These are phyloP conservation scores for Dinoponera quadriceps DNA, from an alignment of 1,140 invertebrate species.

Conservation along the genomic window DNA sequence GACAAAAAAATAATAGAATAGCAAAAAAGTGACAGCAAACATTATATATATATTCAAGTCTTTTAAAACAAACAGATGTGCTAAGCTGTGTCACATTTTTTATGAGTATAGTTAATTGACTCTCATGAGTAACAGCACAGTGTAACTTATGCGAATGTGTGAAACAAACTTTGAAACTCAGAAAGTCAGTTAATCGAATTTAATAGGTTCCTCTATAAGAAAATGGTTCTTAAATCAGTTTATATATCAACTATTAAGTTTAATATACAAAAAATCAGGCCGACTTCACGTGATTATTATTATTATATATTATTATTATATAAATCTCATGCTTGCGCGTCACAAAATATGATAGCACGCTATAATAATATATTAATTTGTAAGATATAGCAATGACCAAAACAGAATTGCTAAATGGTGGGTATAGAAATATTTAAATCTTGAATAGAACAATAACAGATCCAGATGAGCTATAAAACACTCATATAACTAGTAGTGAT, in stretches of 20 bases:
- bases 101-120: not conserved
- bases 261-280: slow-evolving; percentile 15
- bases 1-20: not conserved
- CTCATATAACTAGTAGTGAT: not conserved
- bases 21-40: not conserved
- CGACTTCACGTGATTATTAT: slow-evolving; percentile 53
- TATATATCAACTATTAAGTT: not conserved
- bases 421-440: slow-evolving; percentile 18
- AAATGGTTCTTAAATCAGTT: not conserved
- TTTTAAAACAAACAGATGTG: not conserved
- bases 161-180: no score
- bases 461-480: not conserved
- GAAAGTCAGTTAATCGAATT: not conserved
- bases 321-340: slow-evolving; percentile 53
- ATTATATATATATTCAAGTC: not conserved
- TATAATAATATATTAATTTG: slow-evolving; percentile 56
- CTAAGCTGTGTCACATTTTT: not conserved
- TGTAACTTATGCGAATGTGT: not conserved
- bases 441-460: not conserved
- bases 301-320: no score
- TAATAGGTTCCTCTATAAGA: not conserved
- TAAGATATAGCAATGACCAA: slow-evolving; percentile 68
- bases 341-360: slow-evolving; percentile 64
- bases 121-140: not conserved
- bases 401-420: slow-evolving; percentile 22